Evolutionary conservation across 2,888 invertebrate genomes (phyloP).

Genomic region (Fragum fragum): DNA sequence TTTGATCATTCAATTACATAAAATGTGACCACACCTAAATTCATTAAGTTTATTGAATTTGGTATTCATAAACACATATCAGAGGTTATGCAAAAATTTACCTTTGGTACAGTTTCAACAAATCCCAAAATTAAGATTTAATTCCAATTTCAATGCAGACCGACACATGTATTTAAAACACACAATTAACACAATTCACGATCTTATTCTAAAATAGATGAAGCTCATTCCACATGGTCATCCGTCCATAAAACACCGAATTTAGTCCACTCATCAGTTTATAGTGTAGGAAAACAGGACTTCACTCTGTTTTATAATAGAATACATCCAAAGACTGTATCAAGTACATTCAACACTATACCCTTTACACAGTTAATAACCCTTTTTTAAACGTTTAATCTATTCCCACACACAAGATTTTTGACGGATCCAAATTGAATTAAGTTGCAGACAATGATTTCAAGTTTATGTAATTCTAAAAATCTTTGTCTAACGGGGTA

Average conservation of each 20-base stretch:
- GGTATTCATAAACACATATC: no score
- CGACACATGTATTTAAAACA: not conserved
- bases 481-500: no score
- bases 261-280: not conserved
- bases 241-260: not conserved
- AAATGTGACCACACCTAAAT: no score
- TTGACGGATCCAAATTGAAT: no score
- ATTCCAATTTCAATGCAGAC: not conserved
- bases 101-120: not conserved
- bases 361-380: not conserved
- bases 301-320: not conserved
- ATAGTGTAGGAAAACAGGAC: not conserved
- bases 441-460: no score
- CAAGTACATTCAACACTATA: not conserved
- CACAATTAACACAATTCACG: not conserved
- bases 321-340: conserved; percentile 1
- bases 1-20: no score
- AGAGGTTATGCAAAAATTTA: no score
- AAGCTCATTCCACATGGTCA: not conserved
- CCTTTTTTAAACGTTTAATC: no score
- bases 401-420: no score
- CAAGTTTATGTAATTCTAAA: no score
- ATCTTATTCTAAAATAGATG: not conserved
- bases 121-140: not conserved
- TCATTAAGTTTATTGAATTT: no score